A percentile compares a stretch with the other conserved stretches of the same genome.
These are phyloP conservation scores for Erythrolamprus reginae DNA, from an alignment of 2,113 vertebrate species.

Conservation along the genomic window DNA sequence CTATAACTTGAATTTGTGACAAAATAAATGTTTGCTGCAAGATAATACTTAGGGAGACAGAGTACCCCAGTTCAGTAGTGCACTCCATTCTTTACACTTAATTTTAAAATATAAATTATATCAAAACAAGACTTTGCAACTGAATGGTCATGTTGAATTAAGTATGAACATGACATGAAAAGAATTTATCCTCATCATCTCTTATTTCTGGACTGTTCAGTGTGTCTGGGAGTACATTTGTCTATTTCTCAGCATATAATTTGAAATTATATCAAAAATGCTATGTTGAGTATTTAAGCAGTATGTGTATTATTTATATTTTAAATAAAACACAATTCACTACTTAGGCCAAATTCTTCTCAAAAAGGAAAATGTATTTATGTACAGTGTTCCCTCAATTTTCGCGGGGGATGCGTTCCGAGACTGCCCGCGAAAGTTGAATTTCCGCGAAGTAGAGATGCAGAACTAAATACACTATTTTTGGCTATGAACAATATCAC, in stretches of 20 bases:
- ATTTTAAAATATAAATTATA: neutral
- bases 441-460: too few relatives aligned
- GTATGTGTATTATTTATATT: neutral
- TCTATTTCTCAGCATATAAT: neutral
- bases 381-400: too few relatives aligned
- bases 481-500: too few relatives aligned
- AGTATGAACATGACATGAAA: neutral
- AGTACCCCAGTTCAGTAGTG: neutral
- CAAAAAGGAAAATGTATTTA: neutral
- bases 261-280: neutral
- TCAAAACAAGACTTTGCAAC: conserved; percentile 14
- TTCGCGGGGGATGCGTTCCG: too few relatives aligned
- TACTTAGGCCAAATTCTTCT: neutral
- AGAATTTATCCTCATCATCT: neutral
- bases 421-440: too few relatives aligned
- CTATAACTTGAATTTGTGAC: neutral
- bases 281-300: neutral
- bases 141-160: neutral
- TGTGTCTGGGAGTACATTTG: neutral
- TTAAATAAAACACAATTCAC: neutral
- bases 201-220: too few relatives aligned
- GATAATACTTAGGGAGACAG: neutral
- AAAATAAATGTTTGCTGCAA: neutral
- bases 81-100: neutral
- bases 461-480: too few relatives aligned